phyloP scores from a whole-genome alignment of 2,797 vertebrate genomes.

The Austrolebias charrua region DNA sequence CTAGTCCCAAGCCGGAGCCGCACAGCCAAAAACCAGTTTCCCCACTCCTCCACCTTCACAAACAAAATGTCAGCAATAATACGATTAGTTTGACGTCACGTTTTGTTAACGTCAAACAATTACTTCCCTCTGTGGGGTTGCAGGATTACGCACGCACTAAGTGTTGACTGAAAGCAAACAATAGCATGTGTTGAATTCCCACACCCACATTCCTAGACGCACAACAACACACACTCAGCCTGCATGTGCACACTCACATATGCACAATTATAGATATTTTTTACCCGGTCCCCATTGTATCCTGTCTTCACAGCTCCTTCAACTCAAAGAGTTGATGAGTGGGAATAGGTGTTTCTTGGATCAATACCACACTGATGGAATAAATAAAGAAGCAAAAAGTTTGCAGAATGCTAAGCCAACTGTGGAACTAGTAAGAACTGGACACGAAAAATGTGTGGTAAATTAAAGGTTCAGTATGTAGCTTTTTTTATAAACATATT shows the following conservation, averaged over 20 bases:
- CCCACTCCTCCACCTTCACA: constrained; percentile 23
- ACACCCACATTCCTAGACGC: constrained; percentile 38
- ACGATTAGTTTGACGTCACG: constrained; percentile 29
- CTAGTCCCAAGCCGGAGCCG: not conserved
- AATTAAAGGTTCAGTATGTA: constrained; percentile 6
- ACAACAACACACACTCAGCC: constrained; percentile 17
- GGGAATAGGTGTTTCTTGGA: constrained; percentile 71
- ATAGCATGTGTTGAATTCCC: constrained; percentile 51
- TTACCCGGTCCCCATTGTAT: constrained; percentile 43
- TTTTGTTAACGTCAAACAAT: constrained; percentile 28
- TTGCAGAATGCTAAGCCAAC: constrained; percentile 45
- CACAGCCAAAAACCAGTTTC: constrained; percentile 23
- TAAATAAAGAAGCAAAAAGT: constrained; percentile 43
- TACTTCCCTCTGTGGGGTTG: constrained; percentile 20
- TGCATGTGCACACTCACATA: constrained; percentile 10
- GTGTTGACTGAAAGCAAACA: constrained; percentile 40
- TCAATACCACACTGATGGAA: constrained; percentile 60
- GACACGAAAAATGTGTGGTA: constrained; percentile 1
- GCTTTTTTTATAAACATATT: no score
- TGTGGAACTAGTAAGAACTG: constrained; percentile 26
- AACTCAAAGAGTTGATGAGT: constrained; percentile 57
- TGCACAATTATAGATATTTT: constrained; percentile 42
- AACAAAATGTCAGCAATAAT: constrained; percentile 24
- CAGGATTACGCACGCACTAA: constrained; percentile 30
- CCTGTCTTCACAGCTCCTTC: constrained; percentile 45